Evolutionary conservation across 2,797 vertebrate genomes (phyloP).

Genomic region (Pangasius mekongensis): DNA sequence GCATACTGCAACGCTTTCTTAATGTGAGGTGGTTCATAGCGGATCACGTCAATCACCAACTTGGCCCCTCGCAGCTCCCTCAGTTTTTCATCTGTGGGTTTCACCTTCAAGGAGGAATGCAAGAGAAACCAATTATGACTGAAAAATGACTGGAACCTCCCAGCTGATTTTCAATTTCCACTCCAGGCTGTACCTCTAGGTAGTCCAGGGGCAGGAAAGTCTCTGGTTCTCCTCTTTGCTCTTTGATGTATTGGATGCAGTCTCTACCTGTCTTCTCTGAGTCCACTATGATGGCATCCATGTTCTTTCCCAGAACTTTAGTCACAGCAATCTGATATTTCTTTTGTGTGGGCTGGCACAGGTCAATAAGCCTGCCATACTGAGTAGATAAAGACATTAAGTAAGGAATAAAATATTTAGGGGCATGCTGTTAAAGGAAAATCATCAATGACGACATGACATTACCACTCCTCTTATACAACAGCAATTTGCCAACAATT

Average conservation of each 20-base stretch:
- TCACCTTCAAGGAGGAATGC: slow-evolving; percentile 76
- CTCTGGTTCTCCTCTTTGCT: slow-evolving; percentile 94
- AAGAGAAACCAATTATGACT: background rate
- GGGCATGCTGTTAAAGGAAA: background rate
- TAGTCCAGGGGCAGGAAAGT: slow-evolving; percentile 95
- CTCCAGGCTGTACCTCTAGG: slow-evolving; percentile 78
- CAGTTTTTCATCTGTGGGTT: slow-evolving; percentile 93
- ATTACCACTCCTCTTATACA: background rate
- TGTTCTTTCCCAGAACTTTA: slow-evolving; percentile 95
- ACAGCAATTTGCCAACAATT: background rate
- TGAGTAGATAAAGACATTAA: slow-evolving; percentile 55
- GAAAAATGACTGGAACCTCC: background rate
- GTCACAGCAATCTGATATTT: slow-evolving; percentile 97
- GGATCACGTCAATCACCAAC: slow-evolving; percentile 95
- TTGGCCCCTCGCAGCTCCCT: slow-evolving; percentile 91
- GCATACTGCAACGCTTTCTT: slow-evolving; percentile 96
- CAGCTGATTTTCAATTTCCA: background rate
- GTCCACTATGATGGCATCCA: slow-evolving; percentile 97
- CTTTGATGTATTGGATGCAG: slow-evolving; percentile 96
- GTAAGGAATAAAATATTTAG: background rate
- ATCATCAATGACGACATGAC: background rate
- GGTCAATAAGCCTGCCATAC: slow-evolving; percentile 93
- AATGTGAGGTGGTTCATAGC: slow-evolving; percentile 94
- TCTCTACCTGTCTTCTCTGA: slow-evolving; percentile 94
- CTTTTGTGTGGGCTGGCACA: slow-evolving; percentile 97